Conservation (phyloP, 2,113 vertebrate genomes). For the Anarrhichthys ocellatus region DNA sequence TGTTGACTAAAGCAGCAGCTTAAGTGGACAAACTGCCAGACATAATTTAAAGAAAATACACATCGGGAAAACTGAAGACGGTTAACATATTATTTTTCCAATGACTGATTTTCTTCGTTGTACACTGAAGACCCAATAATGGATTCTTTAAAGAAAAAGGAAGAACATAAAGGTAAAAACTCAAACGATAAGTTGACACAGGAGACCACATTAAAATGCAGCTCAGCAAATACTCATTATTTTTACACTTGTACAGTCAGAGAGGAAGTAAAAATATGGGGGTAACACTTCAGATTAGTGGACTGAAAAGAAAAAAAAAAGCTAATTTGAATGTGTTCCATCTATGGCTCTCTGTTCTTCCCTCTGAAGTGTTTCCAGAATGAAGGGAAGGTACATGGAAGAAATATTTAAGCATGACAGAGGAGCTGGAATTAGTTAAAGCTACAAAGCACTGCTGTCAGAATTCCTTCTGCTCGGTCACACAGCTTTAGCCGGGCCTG, state of each 20-base stretch:
- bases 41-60: neutral
- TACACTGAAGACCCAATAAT: slow-evolving; percentile 39
- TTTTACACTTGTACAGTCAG: slow-evolving; percentile 66
- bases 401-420: slow-evolving; percentile 77
- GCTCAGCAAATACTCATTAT: slow-evolving; percentile 62
- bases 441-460: slow-evolving; percentile 71
- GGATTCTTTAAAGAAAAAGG: slow-evolving; percentile 13
- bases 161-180: slow-evolving; percentile 3
- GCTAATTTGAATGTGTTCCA: slow-evolving; percentile 59
- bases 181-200: slow-evolving; percentile 12
- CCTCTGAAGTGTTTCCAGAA: slow-evolving; percentile 68
- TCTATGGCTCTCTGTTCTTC: slow-evolving; percentile 55
- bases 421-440: slow-evolving; percentile 72
- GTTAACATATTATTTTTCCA: slow-evolving; percentile 25
- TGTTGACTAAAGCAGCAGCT: neutral
- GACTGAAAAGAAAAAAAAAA: slow-evolving; percentile 47
- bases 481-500: slow-evolving; percentile 44
- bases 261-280: slow-evolving; percentile 48
- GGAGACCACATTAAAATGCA: slow-evolving; percentile 66
- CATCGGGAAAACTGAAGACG: neutral
- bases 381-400: slow-evolving; percentile 63
- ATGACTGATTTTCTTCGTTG: slow-evolving; percentile 10
- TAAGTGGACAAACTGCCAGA: slow-evolving; percentile 8
- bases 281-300: slow-evolving; percentile 61
- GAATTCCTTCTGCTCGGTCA: slow-evolving; percentile 70